Conservation (phyloP, 2,888 invertebrate genomes). For the Clepsis dumicolana region DNA sequence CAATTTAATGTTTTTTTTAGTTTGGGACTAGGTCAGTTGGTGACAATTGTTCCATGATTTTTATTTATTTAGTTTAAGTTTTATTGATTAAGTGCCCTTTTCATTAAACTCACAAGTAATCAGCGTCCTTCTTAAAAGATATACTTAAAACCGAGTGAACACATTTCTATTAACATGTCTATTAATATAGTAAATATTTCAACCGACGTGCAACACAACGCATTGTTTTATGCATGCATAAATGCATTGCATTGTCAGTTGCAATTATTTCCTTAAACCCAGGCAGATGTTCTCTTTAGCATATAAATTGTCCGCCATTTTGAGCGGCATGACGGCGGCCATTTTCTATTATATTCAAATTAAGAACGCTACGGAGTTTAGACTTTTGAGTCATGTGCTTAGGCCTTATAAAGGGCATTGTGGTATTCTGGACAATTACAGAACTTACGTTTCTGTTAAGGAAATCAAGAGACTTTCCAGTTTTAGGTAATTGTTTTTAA, state of each 20-base stretch:
- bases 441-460: too few species aligned
- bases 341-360: constrained; percentile 80
- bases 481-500: too few species aligned
- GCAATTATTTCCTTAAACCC: constrained; percentile 59
- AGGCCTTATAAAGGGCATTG: constrained; percentile 19
- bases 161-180: constrained; percentile 5
- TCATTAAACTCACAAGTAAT: background rate
- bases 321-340: constrained; percentile 58
- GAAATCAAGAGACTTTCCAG: too few species aligned
- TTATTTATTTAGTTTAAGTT: too few species aligned
- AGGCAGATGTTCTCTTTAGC: constrained; percentile 64
- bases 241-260: constrained; percentile 46
- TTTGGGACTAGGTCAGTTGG: too few species aligned
- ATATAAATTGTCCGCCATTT: constrained; percentile 68
- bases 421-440: too few species aligned
- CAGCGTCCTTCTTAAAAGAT: background rate
- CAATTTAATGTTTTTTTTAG: too few species aligned
- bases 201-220: constrained; percentile 21
- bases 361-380: constrained; percentile 50
- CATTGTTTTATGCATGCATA: constrained; percentile 49
- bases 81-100: too few species aligned
- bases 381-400: constrained; percentile 11
- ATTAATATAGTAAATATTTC: constrained; percentile 17
- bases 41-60: too few species aligned
- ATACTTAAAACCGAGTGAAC: background rate